Base-by-base conservation (phyloP, 2,888 invertebrate genomes). In the Mycogona germanica region DNA sequence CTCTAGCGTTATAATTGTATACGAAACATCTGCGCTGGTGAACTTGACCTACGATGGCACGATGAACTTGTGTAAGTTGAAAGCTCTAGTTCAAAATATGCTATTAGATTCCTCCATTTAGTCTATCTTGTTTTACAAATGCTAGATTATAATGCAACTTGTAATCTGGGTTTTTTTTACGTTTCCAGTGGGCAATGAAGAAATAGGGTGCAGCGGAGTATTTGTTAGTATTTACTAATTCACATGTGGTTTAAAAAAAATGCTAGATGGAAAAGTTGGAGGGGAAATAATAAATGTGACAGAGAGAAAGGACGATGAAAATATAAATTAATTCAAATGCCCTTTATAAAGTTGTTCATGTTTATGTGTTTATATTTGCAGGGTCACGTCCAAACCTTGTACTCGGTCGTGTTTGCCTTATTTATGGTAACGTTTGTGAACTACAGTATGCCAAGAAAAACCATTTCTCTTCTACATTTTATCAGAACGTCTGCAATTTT, bases 1-100 rank as follows among this genome's bases (percentile, higher is more conserved):
- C 66, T 66, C 49, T 64, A 68, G 72, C 58, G 68, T 74, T 41
- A 70, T 73, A 26, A 64, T 70, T 46, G 71, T 71, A n/a, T 73
- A 72, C 62, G 72, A 74, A 62, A 60, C 73, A 40, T 73, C 74
- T 12, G 73, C 74, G 21, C 61, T 71, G 14, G 59, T 64, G 35
- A 63, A 66, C 30, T 58, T 68, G 26, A 54, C 65, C 41, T 68
- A 68, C 62, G 68, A 68, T 57, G 48, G 64, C 53, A 63, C 63
- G n/a, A 56, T 69, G 28, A 62, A 62, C 53, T 62, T 63, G 53
- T 56, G 68, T 68, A 62, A 66, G 67, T 64, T 38, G 42, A 14
- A 25, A 51, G n/a, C n/a, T n/a, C n/a, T n/a, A n/a, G n/a, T n/a
- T n/a, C n/a, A n/a, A n/a, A n/a, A n/a, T n/a, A n/a, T n/a, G n/a